A percentile compares a stretch with the other conserved stretches of the same genome.
These are phyloP conservation scores for Cryptoprocta ferox DNA, from an alignment of 2,797 vertebrate species.

Conservation along the genomic window DNA sequence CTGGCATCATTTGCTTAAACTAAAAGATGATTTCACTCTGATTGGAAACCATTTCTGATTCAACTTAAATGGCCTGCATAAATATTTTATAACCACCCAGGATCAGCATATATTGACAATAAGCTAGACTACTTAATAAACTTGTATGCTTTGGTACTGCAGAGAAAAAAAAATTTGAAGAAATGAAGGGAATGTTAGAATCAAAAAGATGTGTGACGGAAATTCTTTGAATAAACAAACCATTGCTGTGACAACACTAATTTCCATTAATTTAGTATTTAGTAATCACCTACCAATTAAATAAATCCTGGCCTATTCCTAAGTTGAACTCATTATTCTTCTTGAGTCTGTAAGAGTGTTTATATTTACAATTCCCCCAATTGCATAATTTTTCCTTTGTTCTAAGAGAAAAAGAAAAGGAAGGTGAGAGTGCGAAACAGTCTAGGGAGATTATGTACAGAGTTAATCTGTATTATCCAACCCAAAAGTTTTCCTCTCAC, in stretches of 20 bases:
- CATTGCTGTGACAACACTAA: constrained; percentile 2
- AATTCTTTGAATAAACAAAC: constrained; percentile 40
- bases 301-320: background rate
- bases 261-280: constrained; percentile 39
- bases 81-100: constrained; percentile 81
- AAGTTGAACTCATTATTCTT: background rate
- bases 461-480: background rate
- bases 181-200: background rate
- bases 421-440: background rate
- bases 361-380: background rate
- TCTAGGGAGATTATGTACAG: background rate
- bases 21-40: constrained; percentile 72
- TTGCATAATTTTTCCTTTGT: background rate
- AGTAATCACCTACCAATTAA: constrained; percentile 48
- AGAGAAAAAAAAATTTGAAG: constrained; percentile 19
- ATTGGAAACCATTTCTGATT: constrained; percentile 71
- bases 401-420: background rate
- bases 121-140: constrained; percentile 64
- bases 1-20: constrained; percentile 51
- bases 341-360: background rate
- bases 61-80: constrained; percentile 81
- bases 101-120: constrained; percentile 76
- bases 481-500: background rate
- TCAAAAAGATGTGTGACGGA: background rate
- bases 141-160: background rate